Percentiles rank a stretch among this genome's conserved stretches.
phyloP scores from a whole-genome alignment of 1,140 invertebrate species.

The Yoshiicerus persimilis region DNA sequence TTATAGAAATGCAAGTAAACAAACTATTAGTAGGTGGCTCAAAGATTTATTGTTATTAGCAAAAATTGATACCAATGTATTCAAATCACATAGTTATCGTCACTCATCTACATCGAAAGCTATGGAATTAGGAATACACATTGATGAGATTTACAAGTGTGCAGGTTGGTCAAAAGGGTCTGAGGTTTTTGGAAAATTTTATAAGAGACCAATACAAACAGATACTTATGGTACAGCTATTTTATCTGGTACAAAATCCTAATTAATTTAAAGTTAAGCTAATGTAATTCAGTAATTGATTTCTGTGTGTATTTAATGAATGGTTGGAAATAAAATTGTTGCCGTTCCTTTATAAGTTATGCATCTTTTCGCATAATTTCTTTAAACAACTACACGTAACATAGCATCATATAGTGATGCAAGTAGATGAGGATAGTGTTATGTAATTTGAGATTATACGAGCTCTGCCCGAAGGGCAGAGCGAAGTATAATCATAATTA shows the following conservation, averaged over 20 bases:
- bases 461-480: too few relatives aligned
- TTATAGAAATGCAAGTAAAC: background rate
- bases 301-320: background rate
- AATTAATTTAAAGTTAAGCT: too few relatives aligned
- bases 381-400: background rate
- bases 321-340: too few relatives aligned
- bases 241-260: background rate
- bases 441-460: background rate
- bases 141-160: background rate
- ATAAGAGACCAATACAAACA: background rate
- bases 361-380: background rate
- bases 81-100: background rate
- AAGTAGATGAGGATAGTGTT: too few relatives aligned
- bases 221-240: background rate
- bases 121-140: background rate
- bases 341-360: too few relatives aligned
- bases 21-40: background rate
- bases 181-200: background rate
- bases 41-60: background rate
- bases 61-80: background rate
- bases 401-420: too few relatives aligned
- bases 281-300: background rate
- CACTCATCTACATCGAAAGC: background rate
- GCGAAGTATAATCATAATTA: too few relatives aligned
- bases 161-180: slow-evolving; percentile 1